Evolutionary conservation across 2,888 invertebrate species (phyloP).

Genomic region (Apamea anceps): DNA sequence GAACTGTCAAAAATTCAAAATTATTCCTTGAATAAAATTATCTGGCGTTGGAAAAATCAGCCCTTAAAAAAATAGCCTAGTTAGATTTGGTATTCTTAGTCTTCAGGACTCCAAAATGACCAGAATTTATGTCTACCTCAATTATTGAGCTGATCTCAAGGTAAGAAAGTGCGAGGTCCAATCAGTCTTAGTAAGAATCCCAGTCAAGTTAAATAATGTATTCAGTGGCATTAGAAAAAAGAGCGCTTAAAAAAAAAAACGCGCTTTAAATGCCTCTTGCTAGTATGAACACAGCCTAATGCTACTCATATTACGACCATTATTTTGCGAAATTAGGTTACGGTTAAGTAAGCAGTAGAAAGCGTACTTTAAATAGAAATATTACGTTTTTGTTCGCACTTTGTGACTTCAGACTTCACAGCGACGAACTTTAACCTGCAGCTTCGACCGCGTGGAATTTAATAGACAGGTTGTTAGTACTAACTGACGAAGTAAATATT

Average conservation of each 20-base stretch:
- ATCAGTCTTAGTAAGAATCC: neutral
- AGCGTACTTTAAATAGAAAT: constrained; percentile 34
- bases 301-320: constrained; percentile 38
- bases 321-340: constrained; percentile 44
- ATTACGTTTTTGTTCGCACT: constrained; percentile 33
- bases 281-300: constrained; percentile 9
- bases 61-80: neutral
- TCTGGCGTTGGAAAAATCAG: too few species aligned
- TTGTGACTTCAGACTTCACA: constrained; percentile 26
- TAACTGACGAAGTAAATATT: neutral
- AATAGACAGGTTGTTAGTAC: constrained; percentile 4
- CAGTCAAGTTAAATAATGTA: neutral
- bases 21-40: too few species aligned
- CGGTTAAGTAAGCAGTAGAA: constrained; percentile 34
- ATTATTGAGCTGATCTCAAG: neutral
- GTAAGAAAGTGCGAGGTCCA: neutral
- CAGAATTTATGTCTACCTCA: neutral
- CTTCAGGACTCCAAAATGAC: neutral
- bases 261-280: neutral
- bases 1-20: too few species aligned
- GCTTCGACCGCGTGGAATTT: neutral
- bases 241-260: too few species aligned
- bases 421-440: constrained; percentile 10
- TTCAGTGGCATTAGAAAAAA: neutral
- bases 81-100: neutral